Evolutionary conservation across 2,113 vertebrate species (phyloP).

Genomic region (Heterocephalus glaber): DNA sequence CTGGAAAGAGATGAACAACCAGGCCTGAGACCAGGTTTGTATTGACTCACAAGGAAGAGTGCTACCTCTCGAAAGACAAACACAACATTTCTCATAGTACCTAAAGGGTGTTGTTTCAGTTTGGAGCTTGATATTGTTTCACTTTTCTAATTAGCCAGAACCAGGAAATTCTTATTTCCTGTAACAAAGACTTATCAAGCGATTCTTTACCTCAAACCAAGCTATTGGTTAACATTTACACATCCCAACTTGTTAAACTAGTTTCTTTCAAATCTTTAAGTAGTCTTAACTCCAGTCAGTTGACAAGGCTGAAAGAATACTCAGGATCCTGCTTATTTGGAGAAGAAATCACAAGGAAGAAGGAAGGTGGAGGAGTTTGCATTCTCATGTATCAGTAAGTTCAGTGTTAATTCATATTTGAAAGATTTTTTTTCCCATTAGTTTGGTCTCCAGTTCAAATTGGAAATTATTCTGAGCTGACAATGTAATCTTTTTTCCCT

Average conservation of each 20-base stretch:
- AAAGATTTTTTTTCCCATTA: background rate
- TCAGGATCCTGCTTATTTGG: constrained; percentile 43
- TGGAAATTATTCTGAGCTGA: constrained; percentile 30
- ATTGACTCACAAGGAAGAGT: constrained; percentile 60
- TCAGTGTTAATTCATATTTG: constrained; percentile 56
- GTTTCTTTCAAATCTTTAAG: constrained; percentile 74
- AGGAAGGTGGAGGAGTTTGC: constrained; percentile 23
- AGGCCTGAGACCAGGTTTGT: background rate
- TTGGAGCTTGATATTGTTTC: constrained; percentile 46
- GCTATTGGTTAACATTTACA: constrained; percentile 64
- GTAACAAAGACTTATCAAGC: constrained; percentile 62
- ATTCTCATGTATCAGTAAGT: constrained; percentile 78
- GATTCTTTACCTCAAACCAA: constrained; percentile 61
- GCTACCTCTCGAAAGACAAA: constrained; percentile 47
- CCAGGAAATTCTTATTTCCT: constrained; percentile 74
- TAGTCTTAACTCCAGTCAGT: constrained; percentile 56
- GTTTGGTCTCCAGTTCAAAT: background rate
- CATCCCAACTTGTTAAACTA: constrained; percentile 74
- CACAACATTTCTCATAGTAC: constrained; percentile 5
- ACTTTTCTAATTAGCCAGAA: constrained; percentile 65
- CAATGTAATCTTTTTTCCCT: background rate
- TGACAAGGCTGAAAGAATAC: constrained; percentile 61
- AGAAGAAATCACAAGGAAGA: constrained; percentile 43
- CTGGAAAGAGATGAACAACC: background rate
- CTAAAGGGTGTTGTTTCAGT: constrained; percentile 49